Conservation (phyloP, 2,113 vertebrate species). For the Galemys pyrenaicus region DNA sequence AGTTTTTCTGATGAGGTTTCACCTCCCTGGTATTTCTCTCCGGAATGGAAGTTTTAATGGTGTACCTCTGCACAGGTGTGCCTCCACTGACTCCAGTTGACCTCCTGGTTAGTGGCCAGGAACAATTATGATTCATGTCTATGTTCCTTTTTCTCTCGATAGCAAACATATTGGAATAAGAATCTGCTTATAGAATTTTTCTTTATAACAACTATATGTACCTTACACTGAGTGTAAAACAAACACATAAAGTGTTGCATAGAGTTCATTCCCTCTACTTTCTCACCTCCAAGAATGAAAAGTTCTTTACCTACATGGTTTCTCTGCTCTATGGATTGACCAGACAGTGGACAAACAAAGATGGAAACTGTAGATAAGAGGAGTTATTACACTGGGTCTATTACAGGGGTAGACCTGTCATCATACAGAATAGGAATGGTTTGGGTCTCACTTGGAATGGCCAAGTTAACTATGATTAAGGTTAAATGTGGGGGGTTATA, state of each 20-base stretch:
- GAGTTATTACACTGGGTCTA: not conserved
- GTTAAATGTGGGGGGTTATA: not conserved
- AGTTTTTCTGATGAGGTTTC: not conserved
- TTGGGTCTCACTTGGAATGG: not conserved
- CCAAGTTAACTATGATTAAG: conserved; percentile 2
- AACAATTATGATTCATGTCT: conserved; percentile 76
- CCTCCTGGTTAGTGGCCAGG: conserved; percentile 61
- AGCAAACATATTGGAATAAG: not conserved
- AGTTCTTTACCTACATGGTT: not conserved
- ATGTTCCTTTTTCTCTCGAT: conserved; percentile 38
- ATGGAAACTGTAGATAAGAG: not conserved
- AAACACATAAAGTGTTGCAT: not conserved
- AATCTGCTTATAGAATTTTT: not conserved
- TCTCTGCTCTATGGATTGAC: not conserved
- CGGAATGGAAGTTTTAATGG: conserved; percentile 52
- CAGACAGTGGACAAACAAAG: not conserved
- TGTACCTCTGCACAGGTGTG: conserved; percentile 48
- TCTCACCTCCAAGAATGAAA: not conserved
- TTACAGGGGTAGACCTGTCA: not conserved
- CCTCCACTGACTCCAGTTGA: conserved; percentile 44
- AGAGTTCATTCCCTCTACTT: not conserved
- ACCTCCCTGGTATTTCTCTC: not conserved
- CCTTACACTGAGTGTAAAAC: not conserved
- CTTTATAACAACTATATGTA: not conserved
- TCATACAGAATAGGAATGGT: not conserved